Conservation (phyloP, 2,113 vertebrate species). For the Limanda limanda region DNA sequence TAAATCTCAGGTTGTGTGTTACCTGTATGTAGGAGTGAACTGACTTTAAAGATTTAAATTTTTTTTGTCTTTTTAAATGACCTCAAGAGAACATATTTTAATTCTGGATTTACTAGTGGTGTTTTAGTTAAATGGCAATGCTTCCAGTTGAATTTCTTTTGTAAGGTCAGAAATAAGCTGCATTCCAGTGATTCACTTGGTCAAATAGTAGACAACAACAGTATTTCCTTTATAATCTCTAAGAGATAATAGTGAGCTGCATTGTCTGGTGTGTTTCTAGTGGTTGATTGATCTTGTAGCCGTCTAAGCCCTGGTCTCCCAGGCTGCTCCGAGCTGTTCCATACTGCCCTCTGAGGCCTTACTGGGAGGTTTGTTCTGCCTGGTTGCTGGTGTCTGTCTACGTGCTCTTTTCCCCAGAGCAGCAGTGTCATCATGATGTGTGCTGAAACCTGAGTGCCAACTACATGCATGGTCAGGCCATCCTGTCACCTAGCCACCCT, state of each 20-base stretch:
- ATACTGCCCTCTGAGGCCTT: conserved; percentile 56
- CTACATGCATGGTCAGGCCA: conserved; percentile 74
- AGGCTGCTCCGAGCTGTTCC: conserved; percentile 14
- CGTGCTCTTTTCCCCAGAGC: conserved; percentile 55
- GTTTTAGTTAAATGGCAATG: background rate
- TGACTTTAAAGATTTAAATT: no score
- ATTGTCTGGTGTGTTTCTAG: conserved; percentile 4
- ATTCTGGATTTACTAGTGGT: background rate
- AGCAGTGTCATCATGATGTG: conserved; percentile 63
- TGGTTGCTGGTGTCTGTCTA: conserved; percentile 63
- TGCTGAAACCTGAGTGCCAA: conserved; percentile 68
- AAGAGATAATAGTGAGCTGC: background rate
- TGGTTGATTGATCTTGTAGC: conserved; percentile 40
- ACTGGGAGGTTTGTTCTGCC: conserved; percentile 64
- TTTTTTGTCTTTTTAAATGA: background rate
- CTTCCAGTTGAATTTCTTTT: background rate
- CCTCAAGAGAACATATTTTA: background rate
- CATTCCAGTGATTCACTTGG: background rate
- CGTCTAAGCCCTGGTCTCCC: conserved; percentile 30
- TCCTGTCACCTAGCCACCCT: conserved; percentile 70
- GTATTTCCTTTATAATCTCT: background rate
- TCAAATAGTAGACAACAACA: conserved; percentile 8
- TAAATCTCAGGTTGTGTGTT: no score
- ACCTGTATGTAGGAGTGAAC: no score
- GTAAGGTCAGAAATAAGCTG: conserved; percentile 2